A percentile compares a stretch with the other conserved stretches of the same genome.
Evolutionary conservation across 1,140 invertebrate species (phyloP).

Genomic region (Penaeus vannamei): DNA sequence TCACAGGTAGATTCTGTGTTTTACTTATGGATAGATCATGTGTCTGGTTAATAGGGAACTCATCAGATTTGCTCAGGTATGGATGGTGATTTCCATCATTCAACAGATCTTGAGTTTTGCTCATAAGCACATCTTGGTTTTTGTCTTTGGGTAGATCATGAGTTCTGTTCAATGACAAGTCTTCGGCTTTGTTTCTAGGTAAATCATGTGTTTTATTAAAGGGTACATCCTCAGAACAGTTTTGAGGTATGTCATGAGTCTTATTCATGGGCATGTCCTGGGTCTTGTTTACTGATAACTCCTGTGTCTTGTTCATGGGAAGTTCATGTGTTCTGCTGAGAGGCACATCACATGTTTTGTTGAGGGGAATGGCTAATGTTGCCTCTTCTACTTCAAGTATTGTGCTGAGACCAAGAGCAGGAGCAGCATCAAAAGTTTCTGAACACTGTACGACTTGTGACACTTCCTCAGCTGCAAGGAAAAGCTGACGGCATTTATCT

Average conservation of each 20-base stretch:
- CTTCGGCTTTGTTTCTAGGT: not conserved
- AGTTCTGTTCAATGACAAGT: not conserved
- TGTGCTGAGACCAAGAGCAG: slow-evolving; percentile 47
- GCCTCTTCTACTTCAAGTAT: slow-evolving; percentile 57
- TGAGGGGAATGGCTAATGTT: slow-evolving; percentile 35
- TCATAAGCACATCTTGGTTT: no score
- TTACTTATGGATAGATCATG: not conserved
- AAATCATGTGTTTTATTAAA: slow-evolving; percentile 1
- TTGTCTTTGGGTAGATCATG: no score
- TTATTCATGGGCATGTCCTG: not conserved
- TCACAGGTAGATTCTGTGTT: not conserved
- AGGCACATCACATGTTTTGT: slow-evolving; percentile 27
- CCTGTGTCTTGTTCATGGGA: not conserved
- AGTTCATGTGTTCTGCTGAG: no score
- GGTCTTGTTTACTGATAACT: not conserved
- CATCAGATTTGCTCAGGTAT: slow-evolving; percentile 1
- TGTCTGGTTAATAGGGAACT: slow-evolving; percentile 30
- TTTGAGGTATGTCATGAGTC: not conserved
- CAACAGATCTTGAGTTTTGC: no score
- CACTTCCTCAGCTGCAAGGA: not conserved
- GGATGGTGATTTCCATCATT: no score
- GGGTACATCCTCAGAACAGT: no score
- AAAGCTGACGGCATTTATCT: slow-evolving; percentile 47
- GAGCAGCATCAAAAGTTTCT: slow-evolving; percentile 8
- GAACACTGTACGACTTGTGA: not conserved